Conservation (phyloP, 1,140 invertebrate genomes). For the Forficula auricularia region DNA sequence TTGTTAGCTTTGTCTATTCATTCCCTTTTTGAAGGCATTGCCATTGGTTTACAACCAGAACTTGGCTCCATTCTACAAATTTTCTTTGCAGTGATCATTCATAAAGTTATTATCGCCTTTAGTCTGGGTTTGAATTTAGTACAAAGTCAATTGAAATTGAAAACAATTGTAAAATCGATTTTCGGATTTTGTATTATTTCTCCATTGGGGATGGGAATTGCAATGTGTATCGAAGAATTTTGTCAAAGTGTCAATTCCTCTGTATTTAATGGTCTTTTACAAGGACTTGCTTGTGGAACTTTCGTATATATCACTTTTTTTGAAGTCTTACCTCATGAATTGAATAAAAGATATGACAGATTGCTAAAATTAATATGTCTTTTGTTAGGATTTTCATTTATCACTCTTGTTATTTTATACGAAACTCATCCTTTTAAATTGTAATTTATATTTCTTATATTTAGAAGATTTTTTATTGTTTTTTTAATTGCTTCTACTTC, state of each 20-base stretch:
- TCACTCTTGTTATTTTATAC: constrained; percentile 24
- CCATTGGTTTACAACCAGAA: constrained; percentile 33
- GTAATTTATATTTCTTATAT: no score
- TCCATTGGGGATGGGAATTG: constrained; percentile 31
- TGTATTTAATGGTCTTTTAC: constrained; percentile 32
- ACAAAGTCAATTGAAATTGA: constrained; percentile 29
- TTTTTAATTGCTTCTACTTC: no score
- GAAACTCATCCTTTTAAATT: no score
- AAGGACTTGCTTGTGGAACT: constrained; percentile 44
- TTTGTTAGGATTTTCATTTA: constrained; percentile 30
- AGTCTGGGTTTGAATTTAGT: constrained; percentile 40
- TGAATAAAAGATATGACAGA: constrained; percentile 25
- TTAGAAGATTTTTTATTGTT: no score
- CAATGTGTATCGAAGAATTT: constrained; percentile 24
- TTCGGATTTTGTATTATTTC: constrained; percentile 34
- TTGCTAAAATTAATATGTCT: constrained; percentile 30
- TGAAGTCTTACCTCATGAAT: constrained; percentile 39
- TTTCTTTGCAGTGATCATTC: constrained; percentile 37
- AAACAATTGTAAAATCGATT: constrained; percentile 23
- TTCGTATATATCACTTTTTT: constrained; percentile 53
- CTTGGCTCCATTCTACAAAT: constrained; percentile 27
- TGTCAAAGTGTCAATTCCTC: constrained; percentile 19
- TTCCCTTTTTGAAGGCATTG: constrained; percentile 39
- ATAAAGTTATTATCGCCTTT: constrained; percentile 42
- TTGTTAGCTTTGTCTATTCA: constrained; percentile 33